These are phyloP conservation scores for Rhogogaster chlorosoma DNA, from an alignment of 2,888 invertebrate species.

Conservation along the genomic window DNA sequence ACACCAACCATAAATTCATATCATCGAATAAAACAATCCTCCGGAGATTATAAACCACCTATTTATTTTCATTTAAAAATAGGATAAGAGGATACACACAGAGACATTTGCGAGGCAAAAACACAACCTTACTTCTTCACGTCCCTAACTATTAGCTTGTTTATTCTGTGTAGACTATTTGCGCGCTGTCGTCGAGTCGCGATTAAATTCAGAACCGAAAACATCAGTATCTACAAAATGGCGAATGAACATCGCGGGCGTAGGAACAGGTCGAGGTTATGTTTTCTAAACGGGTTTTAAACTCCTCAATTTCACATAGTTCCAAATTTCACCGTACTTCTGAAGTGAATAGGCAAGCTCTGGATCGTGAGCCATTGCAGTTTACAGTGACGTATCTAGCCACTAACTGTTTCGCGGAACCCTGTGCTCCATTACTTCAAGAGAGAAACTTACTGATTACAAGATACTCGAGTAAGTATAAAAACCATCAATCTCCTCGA, in stretches of 20 bases:
- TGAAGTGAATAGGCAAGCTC: neutral
- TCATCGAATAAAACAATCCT: neutral
- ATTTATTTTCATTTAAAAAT: slow-evolving; percentile 2
- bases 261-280: no score
- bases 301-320: neutral
- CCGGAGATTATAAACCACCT: neutral
- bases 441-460: neutral
- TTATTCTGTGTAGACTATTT: neutral
- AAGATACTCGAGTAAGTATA: neutral
- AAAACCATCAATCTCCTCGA: neutral
- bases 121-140: slow-evolving; percentile 15
- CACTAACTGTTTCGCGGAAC: neutral
- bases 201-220: neutral
- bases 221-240: neutral
- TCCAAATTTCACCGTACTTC: neutral
- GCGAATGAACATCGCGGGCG: neutral
- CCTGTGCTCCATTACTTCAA: neutral
- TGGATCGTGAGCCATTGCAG: slow-evolving; percentile 1
- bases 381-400: slow-evolving; percentile 30
- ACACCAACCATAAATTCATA: neutral
- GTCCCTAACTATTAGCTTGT: neutral
- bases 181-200: neutral
- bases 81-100: neutral
- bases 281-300: neutral
- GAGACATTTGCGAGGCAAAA: slow-evolving; percentile 21